These are phyloP conservation scores for Macquaria ambigua DNA, from an alignment of 2,113 vertebrate species.

Conservation along the genomic window DNA sequence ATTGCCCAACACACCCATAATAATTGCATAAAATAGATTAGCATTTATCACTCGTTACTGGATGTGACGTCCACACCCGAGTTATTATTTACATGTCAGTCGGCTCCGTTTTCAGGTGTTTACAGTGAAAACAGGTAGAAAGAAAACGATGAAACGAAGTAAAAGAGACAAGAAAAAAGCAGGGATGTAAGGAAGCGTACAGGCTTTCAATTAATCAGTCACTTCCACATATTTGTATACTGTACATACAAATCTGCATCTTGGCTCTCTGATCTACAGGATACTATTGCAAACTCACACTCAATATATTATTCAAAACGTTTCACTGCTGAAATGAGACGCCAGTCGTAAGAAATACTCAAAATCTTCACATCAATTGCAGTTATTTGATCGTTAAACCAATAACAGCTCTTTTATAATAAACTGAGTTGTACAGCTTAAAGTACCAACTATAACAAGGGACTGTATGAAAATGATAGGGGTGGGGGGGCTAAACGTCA, in stretches of 20 bases:
- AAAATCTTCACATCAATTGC: too few species aligned
- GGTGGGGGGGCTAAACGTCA: too few species aligned
- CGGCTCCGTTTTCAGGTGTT: not conserved
- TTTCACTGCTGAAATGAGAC: not conserved
- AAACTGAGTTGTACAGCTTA: too few species aligned
- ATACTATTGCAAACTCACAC: not conserved
- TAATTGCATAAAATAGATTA: constrained; percentile 60
- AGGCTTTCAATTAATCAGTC: not conserved
- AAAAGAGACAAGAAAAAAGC: not conserved
- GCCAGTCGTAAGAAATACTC: not conserved
- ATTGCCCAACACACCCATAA: constrained; percentile 51
- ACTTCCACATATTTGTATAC: not conserved
- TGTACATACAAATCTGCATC: not conserved
- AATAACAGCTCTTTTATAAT: too few species aligned
- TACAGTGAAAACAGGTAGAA: not conserved
- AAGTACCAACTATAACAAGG: too few species aligned
- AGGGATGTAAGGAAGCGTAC: not conserved
- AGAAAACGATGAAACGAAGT: not conserved
- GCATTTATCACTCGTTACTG: constrained; percentile 44
- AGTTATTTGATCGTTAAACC: too few species aligned
- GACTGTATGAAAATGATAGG: too few species aligned
- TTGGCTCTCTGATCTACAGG: not conserved
- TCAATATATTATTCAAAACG: not conserved
- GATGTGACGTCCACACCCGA: not conserved
- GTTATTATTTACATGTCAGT: constrained; percentile 3